phyloP scores from a whole-genome alignment of 1,140 invertebrate species.

The Rhopalosiphum maidis region DNA sequence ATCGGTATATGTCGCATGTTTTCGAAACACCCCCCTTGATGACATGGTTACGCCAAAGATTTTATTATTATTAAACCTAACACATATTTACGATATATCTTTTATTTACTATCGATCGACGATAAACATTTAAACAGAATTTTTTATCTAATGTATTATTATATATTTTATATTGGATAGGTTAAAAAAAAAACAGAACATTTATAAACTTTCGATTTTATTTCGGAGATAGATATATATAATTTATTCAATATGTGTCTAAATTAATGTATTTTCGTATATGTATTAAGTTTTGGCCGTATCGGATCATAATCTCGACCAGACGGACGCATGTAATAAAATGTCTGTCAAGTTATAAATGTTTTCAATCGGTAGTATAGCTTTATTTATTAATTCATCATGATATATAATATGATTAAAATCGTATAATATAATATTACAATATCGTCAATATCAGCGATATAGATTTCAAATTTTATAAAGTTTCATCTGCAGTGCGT shows the following conservation, averaged over 20 bases:
- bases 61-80: not conserved
- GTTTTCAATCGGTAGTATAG: not conserved
- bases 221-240: not conserved
- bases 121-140: too few relatives aligned
- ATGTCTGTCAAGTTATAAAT: constrained; percentile 12
- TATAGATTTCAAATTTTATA: not conserved
- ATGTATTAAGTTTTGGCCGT: not conserved
- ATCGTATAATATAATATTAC: not conserved
- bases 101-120: too few relatives aligned
- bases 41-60: not conserved
- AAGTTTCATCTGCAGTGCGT: not conserved
- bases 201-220: not conserved
- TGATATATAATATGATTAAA: not conserved
- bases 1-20: too few relatives aligned
- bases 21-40: not conserved
- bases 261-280: not conserved
- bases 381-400: constrained; percentile 1
- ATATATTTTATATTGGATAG: too few relatives aligned
- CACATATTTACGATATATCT: too few relatives aligned
- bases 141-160: too few relatives aligned
- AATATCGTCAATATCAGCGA: not conserved
- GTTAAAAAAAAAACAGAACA: not conserved
- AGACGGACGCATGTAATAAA: not conserved
- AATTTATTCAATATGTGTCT: not conserved
- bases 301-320: not conserved